Evolutionary conservation across 2,113 vertebrate species (phyloP), one percentile per base, ranked within the genome.

Genomic region (Rhabdomys dilectus): DNA sequence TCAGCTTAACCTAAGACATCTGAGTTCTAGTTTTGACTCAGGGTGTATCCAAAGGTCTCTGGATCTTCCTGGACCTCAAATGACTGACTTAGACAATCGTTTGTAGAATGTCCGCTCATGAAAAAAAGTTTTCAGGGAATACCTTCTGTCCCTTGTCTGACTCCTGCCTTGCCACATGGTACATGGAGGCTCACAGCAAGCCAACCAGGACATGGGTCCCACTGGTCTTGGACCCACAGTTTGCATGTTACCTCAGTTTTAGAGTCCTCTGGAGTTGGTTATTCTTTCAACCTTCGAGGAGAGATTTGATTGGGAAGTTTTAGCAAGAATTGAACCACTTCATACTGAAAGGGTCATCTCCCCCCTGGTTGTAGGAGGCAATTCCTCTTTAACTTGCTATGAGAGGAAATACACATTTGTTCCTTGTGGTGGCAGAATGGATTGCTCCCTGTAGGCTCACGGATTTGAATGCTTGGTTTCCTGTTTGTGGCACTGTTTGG

Each of bases 241-340:
- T n/a, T 60, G 2, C 78, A 39, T 75, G 68, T 87, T 70, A 48
- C 84, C 24, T 72, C 1, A 0, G 9, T 86, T 68, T 22, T 86
- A 88, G 80, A 91, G 64, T n/a, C 45, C 17, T 34, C 72, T 88
- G 58, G 31, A 26, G 26, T 60, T 91, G 45, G 36, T 34, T 7
- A 36, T 24, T 73, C 76, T 91, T 73, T 93, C 56, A 81, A 29
- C 26, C 36, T 62, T 88, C 21, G 24, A 68, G 64, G 80, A 76
- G 34, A 75, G 26, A 51, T 73, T 89, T 75, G 17, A 22, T 75
- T 75, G 88, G 70, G 36, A 95, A 91, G 51, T 36, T 75, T 68
- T 39, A 78, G 58, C 34, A 26, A 45, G 19, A 64, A n/a, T 3
- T 29, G 26, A 24, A 36, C 24, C 39, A 42, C 13, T 31, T 68